phyloP scores from a whole-genome alignment of 2,113 vertebrate genomes.

The Myotis yumanensis region DNA sequence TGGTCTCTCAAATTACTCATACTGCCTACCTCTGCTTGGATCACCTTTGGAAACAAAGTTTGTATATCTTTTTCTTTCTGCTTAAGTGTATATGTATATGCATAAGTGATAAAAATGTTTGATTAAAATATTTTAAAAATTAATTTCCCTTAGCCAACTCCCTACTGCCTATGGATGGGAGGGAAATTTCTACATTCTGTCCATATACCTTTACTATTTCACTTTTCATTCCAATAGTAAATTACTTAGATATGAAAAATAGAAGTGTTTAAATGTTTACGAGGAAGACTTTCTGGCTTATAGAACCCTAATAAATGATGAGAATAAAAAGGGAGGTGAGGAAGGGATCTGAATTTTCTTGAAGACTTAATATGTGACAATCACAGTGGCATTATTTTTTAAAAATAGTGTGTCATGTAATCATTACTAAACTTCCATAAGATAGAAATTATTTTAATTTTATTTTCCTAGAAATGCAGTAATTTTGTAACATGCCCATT shows the following conservation, averaged over 20 bases:
- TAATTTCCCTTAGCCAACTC: neutral
- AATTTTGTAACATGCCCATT: neutral
- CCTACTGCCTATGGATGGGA: neutral
- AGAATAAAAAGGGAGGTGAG: neutral
- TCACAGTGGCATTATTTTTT: neutral
- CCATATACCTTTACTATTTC: too few species aligned
- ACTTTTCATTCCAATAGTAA: neutral
- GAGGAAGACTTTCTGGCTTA: neutral
- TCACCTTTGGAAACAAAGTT: neutral
- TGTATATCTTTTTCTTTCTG: neutral
- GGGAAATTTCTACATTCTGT: neutral
- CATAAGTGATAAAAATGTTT: conserved; percentile 1
- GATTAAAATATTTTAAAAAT: neutral
- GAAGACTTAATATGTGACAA: neutral
- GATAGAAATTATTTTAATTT: neutral
- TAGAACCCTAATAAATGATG: neutral
- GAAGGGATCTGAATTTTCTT: neutral
- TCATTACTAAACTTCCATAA: neutral
- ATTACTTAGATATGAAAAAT: neutral
- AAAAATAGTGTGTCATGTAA: neutral
- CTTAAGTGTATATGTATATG: neutral
- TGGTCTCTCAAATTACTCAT: neutral
- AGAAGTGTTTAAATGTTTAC: neutral
- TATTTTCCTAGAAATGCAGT: neutral
- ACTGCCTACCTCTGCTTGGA: neutral